A percentile compares a stretch with the other conserved stretches of the same genome.
Evolutionary conservation across 2,113 vertebrate genomes (phyloP).

Genomic region (Marmota monax): DNA sequence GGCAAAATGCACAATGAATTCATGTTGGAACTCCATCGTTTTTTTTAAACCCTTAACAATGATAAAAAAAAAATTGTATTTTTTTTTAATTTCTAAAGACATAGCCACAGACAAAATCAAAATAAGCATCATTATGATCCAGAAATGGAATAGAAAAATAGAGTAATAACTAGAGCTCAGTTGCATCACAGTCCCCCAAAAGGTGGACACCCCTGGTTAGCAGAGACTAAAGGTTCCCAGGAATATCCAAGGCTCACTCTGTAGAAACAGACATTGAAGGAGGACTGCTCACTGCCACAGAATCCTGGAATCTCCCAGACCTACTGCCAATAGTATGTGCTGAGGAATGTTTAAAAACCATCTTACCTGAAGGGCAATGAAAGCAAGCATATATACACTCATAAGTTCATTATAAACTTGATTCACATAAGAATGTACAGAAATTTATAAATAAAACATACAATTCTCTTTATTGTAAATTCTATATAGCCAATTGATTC

Average conservation of each 20-base stretch:
- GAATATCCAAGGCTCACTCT: neutral
- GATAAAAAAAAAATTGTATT: neutral
- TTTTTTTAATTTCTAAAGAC: neutral
- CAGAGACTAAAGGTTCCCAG: neutral
- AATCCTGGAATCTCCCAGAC: neutral
- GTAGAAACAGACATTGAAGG: neutral
- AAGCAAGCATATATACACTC: neutral
- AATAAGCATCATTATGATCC: neutral
- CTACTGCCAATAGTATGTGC: neutral
- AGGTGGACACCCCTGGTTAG: neutral
- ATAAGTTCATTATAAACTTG: neutral
- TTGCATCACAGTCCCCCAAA: neutral
- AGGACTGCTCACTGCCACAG: neutral
- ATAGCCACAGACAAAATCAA: neutral
- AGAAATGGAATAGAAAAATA: neutral
- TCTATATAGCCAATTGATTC: neutral
- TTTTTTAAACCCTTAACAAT: neutral
- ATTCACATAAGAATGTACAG: neutral
- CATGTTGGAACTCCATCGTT: neutral
- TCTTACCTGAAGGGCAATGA: neutral
- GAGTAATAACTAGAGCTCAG: neutral
- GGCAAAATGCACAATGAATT: neutral
- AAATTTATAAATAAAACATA: neutral
- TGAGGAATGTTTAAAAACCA: neutral
- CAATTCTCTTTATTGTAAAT: neutral